Evolutionary conservation across 2,797 vertebrate genomes (phyloP).

Genomic region (Philypnodon macrostomus): DNA sequence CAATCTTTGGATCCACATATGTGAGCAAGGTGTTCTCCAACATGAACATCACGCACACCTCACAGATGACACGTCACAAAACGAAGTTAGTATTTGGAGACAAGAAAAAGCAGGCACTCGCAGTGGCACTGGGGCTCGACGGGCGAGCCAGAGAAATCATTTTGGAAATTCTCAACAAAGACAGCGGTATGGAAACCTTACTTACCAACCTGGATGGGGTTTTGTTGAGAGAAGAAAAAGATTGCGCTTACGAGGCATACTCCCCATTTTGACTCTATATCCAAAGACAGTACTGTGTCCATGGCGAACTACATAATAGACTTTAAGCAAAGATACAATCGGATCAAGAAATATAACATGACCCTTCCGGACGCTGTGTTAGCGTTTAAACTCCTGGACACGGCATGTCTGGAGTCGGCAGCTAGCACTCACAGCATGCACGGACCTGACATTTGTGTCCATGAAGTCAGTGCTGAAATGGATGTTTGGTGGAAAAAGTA

Average conservation of each 20-base stretch:
- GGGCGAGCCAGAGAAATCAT: neutral
- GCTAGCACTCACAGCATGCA: neutral
- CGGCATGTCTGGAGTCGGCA: neutral
- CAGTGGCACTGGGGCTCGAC: neutral
- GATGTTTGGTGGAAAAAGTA: neutral
- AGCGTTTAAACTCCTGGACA: neutral
- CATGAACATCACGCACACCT: too few species aligned
- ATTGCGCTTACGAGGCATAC: neutral
- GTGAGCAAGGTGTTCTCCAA: too few species aligned
- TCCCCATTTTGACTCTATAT: neutral
- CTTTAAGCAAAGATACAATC: neutral
- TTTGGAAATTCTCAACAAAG: constrained; percentile 2
- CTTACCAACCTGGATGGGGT: neutral
- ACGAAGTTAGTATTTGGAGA: constrained; percentile 3
- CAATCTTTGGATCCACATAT: too few species aligned
- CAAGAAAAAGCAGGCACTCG: constrained; percentile 6
- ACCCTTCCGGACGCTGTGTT: neutral
- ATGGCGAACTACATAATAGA: neutral
- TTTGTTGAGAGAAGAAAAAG: neutral
- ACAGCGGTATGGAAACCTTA: constrained; percentile 1
- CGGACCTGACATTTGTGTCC: too few species aligned
- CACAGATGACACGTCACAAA: too few species aligned
- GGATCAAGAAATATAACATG: neutral
- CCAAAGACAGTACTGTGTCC: neutral
- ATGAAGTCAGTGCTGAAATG: neutral